A percentile compares a stretch with the other conserved stretches of the same genome.
Evolutionary conservation across 1,140 invertebrate species (phyloP).

Genomic region (Heliconius hermathena): DNA sequence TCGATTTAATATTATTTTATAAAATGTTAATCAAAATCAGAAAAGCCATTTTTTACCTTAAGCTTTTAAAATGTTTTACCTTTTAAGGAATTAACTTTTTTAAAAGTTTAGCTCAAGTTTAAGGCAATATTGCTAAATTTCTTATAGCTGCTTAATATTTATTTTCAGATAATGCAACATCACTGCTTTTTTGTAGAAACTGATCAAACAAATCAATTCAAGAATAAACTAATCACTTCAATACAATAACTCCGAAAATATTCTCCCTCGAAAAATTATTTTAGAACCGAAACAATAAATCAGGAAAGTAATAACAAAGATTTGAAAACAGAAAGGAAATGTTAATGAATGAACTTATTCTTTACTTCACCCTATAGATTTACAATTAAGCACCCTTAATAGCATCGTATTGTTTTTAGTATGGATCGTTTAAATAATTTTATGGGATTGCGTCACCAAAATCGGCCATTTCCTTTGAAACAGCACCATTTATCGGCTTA

Average conservation of each 20-base stretch:
- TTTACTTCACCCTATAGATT: slow-evolving; percentile 11
- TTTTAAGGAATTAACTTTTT: not conserved
- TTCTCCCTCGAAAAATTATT: not conserved
- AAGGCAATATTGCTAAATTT: not conserved
- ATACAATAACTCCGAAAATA: not conserved
- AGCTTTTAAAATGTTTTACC: slow-evolving; percentile 1
- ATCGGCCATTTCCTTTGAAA: slow-evolving; percentile 61
- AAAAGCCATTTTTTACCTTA: not conserved
- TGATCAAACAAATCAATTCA: not conserved
- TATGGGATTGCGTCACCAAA: slow-evolving; percentile 62
- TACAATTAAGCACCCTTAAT: slow-evolving; percentile 55
- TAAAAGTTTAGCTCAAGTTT: not conserved
- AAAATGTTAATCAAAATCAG: not conserved
- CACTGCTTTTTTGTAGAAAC: too few species aligned
- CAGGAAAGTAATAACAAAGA: slow-evolving; percentile 7
- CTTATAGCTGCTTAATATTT: not conserved
- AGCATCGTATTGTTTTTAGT: slow-evolving; percentile 62
- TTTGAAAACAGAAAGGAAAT: slow-evolving; percentile 4
- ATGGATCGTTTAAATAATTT: slow-evolving; percentile 65
- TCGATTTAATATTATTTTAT: not conserved
- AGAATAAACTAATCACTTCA: not conserved
- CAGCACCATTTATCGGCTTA: slow-evolving; percentile 50
- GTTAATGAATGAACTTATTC: slow-evolving; percentile 10
- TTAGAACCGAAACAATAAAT: not conserved
- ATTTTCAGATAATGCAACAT: too few species aligned